These are phyloP conservation scores for Vimba vimba DNA, from an alignment of 2,113 vertebrate species.

Conservation along the genomic window DNA sequence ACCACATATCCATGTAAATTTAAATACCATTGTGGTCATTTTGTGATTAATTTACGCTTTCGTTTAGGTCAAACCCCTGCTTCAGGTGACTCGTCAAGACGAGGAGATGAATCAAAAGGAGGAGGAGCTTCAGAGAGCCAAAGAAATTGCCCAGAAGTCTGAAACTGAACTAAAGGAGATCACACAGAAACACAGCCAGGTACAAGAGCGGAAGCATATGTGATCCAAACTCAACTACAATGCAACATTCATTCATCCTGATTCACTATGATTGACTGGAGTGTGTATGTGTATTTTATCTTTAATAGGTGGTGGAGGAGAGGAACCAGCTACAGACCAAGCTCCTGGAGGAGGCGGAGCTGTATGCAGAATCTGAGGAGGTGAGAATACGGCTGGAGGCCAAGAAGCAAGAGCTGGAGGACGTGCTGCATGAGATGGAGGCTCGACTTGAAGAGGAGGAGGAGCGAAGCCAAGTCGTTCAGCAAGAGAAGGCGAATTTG, in stretches of 20 bases:
- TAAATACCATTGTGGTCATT: neutral
- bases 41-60: neutral
- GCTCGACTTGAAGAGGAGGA: conserved; percentile 92
- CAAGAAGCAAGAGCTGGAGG: conserved; percentile 94
- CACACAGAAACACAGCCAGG: conserved; percentile 87
- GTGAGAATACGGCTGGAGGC: conserved; percentile 87
- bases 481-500: conserved; percentile 90
- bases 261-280: neutral
- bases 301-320: conserved; percentile 84
- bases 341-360: conserved; percentile 89
- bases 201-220: conserved; percentile 55
- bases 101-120: conserved; percentile 97
- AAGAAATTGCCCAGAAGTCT: conserved; percentile 82
- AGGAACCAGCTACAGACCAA: conserved; percentile 84
- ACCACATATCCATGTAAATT: neutral
- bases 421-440: conserved; percentile 95
- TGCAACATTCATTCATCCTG: neutral
- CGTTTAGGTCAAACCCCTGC: conserved; percentile 92
- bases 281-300: neutral
- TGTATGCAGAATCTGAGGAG: conserved; percentile 90
- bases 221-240: neutral
- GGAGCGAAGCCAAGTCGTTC: conserved; percentile 80
- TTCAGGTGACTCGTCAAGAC: conserved; percentile 95
- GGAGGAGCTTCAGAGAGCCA: conserved; percentile 86
- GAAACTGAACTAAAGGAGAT: conserved; percentile 88